These are phyloP conservation scores for Solen grandis DNA, from an alignment of 1,140 invertebrate species.

Conservation along the genomic window DNA sequence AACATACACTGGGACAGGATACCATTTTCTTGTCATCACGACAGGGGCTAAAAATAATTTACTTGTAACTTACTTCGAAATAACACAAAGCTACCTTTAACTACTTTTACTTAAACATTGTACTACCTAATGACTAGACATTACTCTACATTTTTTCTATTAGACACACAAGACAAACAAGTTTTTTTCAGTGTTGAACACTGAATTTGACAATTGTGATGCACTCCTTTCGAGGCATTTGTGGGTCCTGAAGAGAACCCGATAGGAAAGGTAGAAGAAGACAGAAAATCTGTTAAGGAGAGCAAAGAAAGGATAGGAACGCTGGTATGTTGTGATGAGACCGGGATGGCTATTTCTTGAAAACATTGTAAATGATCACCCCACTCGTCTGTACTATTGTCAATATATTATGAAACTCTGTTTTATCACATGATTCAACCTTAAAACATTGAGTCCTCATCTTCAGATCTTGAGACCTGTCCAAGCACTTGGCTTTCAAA, in stretches of 20 bases:
- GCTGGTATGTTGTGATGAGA: conserved; percentile 45
- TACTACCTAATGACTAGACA: too few species aligned
- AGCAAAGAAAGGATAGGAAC: conserved; percentile 41
- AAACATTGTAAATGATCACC: not conserved
- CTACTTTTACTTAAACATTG: too few species aligned
- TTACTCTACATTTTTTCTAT: too few species aligned
- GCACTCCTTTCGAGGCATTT: conserved; percentile 36
- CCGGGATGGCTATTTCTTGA: conserved; percentile 4
- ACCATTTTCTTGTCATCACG: too few species aligned
- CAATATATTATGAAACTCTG: conserved; percentile 51
- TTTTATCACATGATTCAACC: conserved; percentile 50
- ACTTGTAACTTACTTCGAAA: too few species aligned
- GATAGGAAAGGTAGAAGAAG: conserved; percentile 41
- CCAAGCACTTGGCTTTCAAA: conserved; percentile 16
- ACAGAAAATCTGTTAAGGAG: not conserved
- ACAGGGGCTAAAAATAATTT: too few species aligned
- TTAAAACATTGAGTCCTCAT: too few species aligned
- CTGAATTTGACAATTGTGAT: conserved; percentile 39
- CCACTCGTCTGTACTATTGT: conserved; percentile 49
- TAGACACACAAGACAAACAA: too few species aligned
- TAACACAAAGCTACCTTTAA: too few species aligned
- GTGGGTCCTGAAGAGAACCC: conserved; percentile 47
- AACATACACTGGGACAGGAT: too few species aligned
- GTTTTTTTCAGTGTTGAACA: not conserved
- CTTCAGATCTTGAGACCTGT: too few species aligned